These are phyloP conservation scores for Calosoma granatense DNA, from an alignment of 1,140 invertebrate genomes.

Conservation along the genomic window DNA sequence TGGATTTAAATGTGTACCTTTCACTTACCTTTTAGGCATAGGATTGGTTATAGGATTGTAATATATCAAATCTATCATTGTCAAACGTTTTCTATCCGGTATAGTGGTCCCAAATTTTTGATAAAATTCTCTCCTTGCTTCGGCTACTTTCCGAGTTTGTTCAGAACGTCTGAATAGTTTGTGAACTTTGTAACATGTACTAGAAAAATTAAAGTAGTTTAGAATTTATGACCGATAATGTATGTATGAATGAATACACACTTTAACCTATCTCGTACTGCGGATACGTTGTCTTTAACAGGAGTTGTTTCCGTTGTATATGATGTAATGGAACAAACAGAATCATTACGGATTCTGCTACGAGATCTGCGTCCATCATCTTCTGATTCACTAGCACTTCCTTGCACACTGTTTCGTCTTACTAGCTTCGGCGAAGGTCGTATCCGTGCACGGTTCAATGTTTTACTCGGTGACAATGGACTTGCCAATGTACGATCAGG, in stretches of 20 bases:
- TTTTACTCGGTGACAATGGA: slow-evolving; percentile 27
- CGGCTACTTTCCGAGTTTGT: slow-evolving; percentile 41
- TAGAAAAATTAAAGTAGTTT: background rate
- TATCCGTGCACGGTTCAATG: slow-evolving; percentile 26
- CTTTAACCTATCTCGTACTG: background rate
- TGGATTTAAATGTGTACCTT: too few species aligned
- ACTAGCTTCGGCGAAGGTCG: slow-evolving; percentile 27
- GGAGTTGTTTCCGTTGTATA: background rate
- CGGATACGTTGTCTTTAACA: background rate
- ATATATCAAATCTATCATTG: slow-evolving; percentile 84
- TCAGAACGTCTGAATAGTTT: slow-evolving; percentile 27
- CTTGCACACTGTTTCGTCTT: slow-evolving; percentile 26
- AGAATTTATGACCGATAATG: background rate
- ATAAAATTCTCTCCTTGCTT: slow-evolving; percentile 46
- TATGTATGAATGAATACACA: background rate
- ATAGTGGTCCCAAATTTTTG: slow-evolving; percentile 42
- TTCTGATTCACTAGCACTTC: slow-evolving; percentile 32
- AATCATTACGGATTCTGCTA: slow-evolving; percentile 28
- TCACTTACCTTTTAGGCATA: slow-evolving; percentile 36
- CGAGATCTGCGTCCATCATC: slow-evolving; percentile 25
- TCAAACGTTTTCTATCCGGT: slow-evolving; percentile 58
- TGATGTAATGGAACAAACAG: slow-evolving; percentile 20
- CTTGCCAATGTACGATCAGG: slow-evolving; percentile 17
- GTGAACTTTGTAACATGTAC: slow-evolving; percentile 16
- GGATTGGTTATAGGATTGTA: slow-evolving; percentile 72